A percentile compares a stretch with the other conserved stretches of the same genome.
Conservation (phyloP, 1,140 invertebrate genomes). For the Brachionus rotundiformis region DNA sequence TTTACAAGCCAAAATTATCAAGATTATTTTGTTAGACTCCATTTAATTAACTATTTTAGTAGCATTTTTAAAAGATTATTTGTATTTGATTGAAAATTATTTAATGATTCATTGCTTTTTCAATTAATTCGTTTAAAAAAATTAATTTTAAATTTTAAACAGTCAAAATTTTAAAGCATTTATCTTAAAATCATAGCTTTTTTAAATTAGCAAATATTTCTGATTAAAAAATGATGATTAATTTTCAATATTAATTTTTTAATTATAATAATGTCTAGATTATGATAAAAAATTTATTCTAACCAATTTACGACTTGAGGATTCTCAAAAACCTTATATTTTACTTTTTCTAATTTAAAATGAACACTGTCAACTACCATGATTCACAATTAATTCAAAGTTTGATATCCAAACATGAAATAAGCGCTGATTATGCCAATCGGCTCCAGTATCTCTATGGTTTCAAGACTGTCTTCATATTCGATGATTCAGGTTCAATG, state of each 20-base stretch:
- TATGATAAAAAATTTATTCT: not conserved
- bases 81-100: too few relatives aligned
- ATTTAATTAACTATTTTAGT: too few relatives aligned
- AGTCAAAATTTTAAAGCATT: too few relatives aligned
- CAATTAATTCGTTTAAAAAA: too few relatives aligned
- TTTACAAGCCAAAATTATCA: too few relatives aligned
- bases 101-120: too few relatives aligned
- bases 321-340: too few relatives aligned
- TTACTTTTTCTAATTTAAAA: not conserved
- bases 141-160: too few relatives aligned
- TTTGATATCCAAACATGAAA: conserved; percentile 38
- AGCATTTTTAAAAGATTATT: too few relatives aligned
- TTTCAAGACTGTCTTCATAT: conserved; percentile 47
- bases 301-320: not conserved
- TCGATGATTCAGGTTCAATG: conserved; percentile 50
- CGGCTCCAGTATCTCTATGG: conserved; percentile 6
- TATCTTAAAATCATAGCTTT: too few relatives aligned
- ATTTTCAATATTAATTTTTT: not conserved
- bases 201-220: too few relatives aligned
- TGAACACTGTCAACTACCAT: not conserved
- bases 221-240: not conserved
- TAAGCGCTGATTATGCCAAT: conserved; percentile 24
- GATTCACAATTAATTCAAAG: not conserved
- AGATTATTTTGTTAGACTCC: too few relatives aligned
- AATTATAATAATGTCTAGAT: not conserved